Base-by-base conservation (phyloP, 2,113 vertebrate species). In the Sturnira hondurensis region DNA sequence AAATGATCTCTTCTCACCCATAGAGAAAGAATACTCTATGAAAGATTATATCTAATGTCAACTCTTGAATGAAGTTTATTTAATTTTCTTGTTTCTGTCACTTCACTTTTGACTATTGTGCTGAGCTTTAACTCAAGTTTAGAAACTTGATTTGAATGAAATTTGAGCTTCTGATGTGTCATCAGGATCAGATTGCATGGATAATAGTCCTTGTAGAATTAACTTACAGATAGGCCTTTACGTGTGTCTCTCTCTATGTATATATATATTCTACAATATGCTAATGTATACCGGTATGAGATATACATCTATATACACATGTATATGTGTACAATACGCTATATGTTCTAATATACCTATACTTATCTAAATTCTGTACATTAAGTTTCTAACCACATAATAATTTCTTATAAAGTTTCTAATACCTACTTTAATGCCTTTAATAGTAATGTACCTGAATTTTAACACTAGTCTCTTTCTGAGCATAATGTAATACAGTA, bases 121-220 rank as follows among this genome's bases (percentile, higher is more conserved):
- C 22, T 89, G 68, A 86, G 50, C 7, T 47, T 90, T 77, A 89
- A 16, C 38, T 81, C 68, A 82, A 43, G 31, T 77, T 89, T 76
- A 94, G 85, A 96, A 96, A 81, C 24, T 4, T 31, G 63, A 41
- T 84, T 86, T 81, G 83, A 89, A 67, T 76, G 73, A 65, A 86
- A 71, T 70, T 61, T 85, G 70, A 52, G 45, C 78, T 96, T 78
- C 71, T 58, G 50, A 84, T 86, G 50, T 95, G 36, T 83, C 41
- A 54, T 54, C 38, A 91, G 19, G n/a, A 90, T 93, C 67, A 89
- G 43, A 89, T 6, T 83, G 43, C 67, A 50, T 84, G 54, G 15
- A 24, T 89, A 91, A 61, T 8, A 83, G 77, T 92, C 63, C 58
- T 86, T 47, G 9, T 36, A 67, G 63, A 89, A 89, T 92, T 26